Evolutionary conservation across 1,140 invertebrate species (phyloP), one percentile per base, ranked within the genome.

Genomic region (Calliopsis andreniformis): DNA sequence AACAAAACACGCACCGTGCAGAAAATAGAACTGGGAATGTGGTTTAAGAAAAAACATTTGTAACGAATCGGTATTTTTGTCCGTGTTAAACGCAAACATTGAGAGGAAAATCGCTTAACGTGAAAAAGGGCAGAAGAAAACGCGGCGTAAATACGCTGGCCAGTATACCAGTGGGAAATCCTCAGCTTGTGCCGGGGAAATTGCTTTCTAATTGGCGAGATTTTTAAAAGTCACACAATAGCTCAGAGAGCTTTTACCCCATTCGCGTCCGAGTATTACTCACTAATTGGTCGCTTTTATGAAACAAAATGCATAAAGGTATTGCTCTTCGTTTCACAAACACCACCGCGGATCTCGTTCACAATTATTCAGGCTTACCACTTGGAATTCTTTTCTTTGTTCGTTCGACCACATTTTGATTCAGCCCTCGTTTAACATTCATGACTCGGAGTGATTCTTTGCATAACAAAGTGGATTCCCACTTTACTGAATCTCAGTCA

Each of bases 191-290:
- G 67, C 63, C 70, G 6, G 12, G 61, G 30, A 67, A 75, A 75
- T 75, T 75, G 71, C 71, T 67, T 75, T 75, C 71, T 75, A 75
- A 75, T 75, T 75, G 71, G 71, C 42, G 71, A 75, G 71, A 75
- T 75, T 75, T 75, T 67, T 75, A 75, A 67, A 56, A 67, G 71
- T 75, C 71, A 56, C 71, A 67, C 71, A 75, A 75, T 67, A 75
- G 62, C 71, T 75, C 71, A 67, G 51, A 66, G 71, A 45, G 51
- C 67, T 66, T 67, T 56, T 32, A 30, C 62, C 49, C 35, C 35
- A 39, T 4, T 12, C 28, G 71, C 39, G 47, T 42, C 35, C 28
- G 62, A 56, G 56, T 75, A 75, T 75, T 75, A 75, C 71, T 75
- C 67, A 67, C 71, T 75, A 75, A 67, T 75, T 61, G 66, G 56